Percentiles rank a stretch among this genome's conserved stretches.
Evolutionary conservation across 1,140 invertebrate genomes (phyloP).

Genomic region (Nebria ingens): DNA sequence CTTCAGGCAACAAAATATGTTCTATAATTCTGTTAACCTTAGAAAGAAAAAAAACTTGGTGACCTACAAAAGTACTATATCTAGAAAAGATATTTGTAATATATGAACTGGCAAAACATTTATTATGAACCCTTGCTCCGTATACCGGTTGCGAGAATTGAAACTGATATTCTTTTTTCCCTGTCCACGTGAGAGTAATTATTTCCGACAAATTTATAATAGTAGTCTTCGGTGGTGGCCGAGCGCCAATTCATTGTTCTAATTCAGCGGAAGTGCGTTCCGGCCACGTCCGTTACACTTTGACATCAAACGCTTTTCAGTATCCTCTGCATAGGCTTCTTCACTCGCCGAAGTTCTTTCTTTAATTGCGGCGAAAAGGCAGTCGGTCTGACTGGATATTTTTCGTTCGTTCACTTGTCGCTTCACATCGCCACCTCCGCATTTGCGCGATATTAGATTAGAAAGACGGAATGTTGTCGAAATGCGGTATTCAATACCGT

Average conservation of each 20-base stretch:
- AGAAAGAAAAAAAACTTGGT: no score
- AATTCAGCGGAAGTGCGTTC: neutral
- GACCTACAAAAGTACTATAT: no score
- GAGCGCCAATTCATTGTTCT: neutral
- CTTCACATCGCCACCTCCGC: slow-evolving; percentile 1
- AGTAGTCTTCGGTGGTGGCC: neutral
- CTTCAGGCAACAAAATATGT: no score
- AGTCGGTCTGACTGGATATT: neutral
- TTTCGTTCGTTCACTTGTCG: slow-evolving; percentile 2
- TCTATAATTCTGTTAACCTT: no score
- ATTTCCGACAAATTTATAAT: slow-evolving; percentile 9
- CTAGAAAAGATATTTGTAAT: no score
- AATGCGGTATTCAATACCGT: neutral
- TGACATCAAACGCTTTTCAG: no score
- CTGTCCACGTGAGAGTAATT: neutral
- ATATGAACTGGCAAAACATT: no score
- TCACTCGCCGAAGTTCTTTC: neutral
- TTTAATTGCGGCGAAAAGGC: neutral
- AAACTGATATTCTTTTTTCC: no score
- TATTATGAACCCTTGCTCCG: no score
- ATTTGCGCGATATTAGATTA: neutral
- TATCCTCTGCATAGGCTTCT: neutral
- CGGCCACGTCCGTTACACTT: neutral
- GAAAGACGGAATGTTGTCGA: neutral
- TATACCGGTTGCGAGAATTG: no score